Evolutionary conservation across 2,888 invertebrate species (phyloP), one percentile per base, ranked within the genome.

Genomic region (Suillia variegata): DNA sequence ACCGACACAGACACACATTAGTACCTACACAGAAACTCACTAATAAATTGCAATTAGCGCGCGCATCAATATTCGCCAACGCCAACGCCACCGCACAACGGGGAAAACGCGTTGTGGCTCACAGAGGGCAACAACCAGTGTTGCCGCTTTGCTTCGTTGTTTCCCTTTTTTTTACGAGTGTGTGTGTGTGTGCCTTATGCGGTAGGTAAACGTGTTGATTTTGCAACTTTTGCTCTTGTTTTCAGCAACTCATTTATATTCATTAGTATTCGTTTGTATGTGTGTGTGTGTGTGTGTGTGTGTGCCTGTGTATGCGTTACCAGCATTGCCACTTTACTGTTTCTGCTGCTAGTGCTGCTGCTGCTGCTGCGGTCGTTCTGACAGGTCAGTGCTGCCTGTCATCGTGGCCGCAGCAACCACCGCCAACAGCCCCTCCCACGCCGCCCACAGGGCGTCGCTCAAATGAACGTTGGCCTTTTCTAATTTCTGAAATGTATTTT

Each of bases 41-140:
- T 45, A 17, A 45, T 45, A 45, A 45, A 45, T 45, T 45, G 45
- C 45, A 45, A 45, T 45, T 45, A 45, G 20, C 45, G 20, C 45
- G 4, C 38, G n/a, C 6, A 38, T n/a, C 6, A 8, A 38, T n/a
- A 38, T 13, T 12, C 38, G n/a, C 38, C 6, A 8, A 12, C 38
- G n/a, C n/a, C n/a, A n/a, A n/a, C n/a, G n/a, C n/a, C n/a, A n/a
- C n/a, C n/a, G n/a, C n/a, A n/a, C n/a, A n/a, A n/a, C n/a, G n/a
- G n/a, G n/a, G n/a, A n/a, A n/a, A n/a, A n/a, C n/a, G n/a, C n/a
- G n/a, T n/a, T n/a, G n/a, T n/a, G n/a, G n/a, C n/a, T n/a, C n/a
- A n/a, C n/a, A n/a, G 38, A 38, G 38, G 38, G 38, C 6, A 38
- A 38, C 6, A 13, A 38, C 38, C 38, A 38, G 13, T 38, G 38